Evolutionary conservation across 2,797 vertebrate species (phyloP).

Genomic region (Siniperca obscura): DNA sequence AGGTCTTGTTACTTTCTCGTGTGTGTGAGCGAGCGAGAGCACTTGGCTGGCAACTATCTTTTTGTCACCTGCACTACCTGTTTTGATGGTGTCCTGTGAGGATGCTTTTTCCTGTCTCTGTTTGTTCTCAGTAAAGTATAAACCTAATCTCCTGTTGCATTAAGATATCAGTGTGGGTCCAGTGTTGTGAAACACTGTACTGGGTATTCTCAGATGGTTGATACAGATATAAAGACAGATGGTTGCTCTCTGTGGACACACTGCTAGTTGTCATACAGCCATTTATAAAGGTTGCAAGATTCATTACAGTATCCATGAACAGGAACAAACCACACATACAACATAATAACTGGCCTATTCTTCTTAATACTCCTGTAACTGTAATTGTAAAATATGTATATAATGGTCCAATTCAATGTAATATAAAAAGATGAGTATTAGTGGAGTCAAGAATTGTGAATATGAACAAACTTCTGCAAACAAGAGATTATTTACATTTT

Average conservation of each 20-base stretch:
- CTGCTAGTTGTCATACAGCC: neutral
- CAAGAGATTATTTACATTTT: neutral
- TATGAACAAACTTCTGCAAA: neutral
- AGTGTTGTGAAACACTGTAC: neutral
- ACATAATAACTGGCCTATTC: neutral
- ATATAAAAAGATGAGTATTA: neutral
- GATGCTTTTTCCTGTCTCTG: neutral
- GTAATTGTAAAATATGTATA: neutral
- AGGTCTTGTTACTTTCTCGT: neutral
- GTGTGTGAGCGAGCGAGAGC: too few species aligned
- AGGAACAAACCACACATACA: neutral
- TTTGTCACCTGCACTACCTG: neutral
- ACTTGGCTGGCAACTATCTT: neutral
- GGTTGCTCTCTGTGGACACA: neutral
- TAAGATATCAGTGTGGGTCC: neutral
- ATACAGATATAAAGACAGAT: conserved; percentile 10
- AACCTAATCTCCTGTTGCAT: conserved; percentile 6
- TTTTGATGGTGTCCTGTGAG: neutral
- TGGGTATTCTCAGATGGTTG: conserved; percentile 1
- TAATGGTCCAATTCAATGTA: neutral
- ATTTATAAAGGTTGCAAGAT: neutral
- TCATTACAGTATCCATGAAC: neutral
- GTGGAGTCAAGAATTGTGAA: neutral
- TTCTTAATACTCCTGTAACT: neutral
- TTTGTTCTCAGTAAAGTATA: neutral